phyloP scores from a whole-genome alignment of 2,888 invertebrate genomes.

The Drosophila neotestacea region DNA sequence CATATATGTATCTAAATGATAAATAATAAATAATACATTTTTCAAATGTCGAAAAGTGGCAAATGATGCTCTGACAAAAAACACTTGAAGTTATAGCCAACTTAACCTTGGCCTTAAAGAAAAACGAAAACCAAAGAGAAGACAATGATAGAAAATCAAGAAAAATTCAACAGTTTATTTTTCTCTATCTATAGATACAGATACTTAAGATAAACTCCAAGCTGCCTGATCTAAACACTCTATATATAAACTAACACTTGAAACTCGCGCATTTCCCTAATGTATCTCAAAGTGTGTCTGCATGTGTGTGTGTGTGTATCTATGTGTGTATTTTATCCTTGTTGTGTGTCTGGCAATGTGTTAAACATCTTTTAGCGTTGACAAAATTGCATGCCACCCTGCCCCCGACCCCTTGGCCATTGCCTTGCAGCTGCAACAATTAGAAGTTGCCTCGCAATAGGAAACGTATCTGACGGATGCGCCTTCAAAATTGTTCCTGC shows the following conservation, averaged over 20 bases:
- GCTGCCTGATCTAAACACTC: constrained; percentile 24
- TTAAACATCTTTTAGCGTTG: constrained; percentile 81
- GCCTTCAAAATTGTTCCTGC: constrained; percentile 35
- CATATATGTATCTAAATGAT: constrained; percentile 5
- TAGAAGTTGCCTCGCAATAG: constrained; percentile 64
- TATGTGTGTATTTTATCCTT: constrained; percentile 7
- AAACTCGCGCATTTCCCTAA: constrained; percentile 39
- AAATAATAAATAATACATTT: constrained; percentile 54
- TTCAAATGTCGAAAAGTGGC: constrained; percentile 25
- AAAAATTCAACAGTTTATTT: constrained; percentile 12
- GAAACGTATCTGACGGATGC: constrained; percentile 74
- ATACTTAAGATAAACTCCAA: constrained; percentile 14
- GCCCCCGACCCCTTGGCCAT: not conserved
- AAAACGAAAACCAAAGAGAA: constrained; percentile 4
- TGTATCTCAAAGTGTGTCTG: constrained; percentile 41
- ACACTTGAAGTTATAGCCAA: constrained; percentile 7
- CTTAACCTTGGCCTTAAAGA: constrained; percentile 57
- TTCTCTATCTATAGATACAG: constrained; percentile 2
- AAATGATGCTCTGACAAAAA: constrained; percentile 1
- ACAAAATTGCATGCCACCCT: constrained; percentile 72
- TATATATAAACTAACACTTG: constrained; percentile 37
- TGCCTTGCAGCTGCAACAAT: constrained; percentile 74
- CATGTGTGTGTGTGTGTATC: constrained; percentile 8
- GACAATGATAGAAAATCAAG: not conserved
- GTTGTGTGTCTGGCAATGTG: constrained; percentile 68